Conservation (phyloP, 1,140 invertebrate genomes). For the Caenorhabditis tropicalis region DNA sequence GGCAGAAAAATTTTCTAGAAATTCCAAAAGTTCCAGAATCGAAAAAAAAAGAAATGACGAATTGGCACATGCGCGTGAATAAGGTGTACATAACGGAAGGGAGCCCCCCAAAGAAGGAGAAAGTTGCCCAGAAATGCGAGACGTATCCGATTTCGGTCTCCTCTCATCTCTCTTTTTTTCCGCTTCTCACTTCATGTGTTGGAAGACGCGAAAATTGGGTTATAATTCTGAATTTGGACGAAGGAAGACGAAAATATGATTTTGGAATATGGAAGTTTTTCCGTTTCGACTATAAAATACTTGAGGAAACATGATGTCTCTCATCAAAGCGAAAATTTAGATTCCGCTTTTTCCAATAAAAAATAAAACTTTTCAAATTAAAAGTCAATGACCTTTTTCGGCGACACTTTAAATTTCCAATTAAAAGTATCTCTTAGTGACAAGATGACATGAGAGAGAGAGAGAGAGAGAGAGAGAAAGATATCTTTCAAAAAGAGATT, state of each 20-base stretch:
- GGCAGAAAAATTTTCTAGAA: neutral
- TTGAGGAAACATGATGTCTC: too few species aligned
- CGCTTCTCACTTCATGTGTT: neutral
- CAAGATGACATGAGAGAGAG: too few species aligned
- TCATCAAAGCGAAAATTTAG: too few species aligned
- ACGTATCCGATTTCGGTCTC: neutral
- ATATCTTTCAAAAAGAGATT: neutral
- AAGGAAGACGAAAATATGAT: neutral
- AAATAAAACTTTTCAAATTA: too few species aligned
- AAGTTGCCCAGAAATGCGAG: neutral
- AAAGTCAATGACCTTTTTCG: too few species aligned
- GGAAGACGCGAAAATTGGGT: neutral
- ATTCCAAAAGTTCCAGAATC: neutral
- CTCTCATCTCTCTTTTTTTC: neutral
- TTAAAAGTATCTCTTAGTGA: too few species aligned
- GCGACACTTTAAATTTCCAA: too few species aligned
- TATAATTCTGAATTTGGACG: neutral
- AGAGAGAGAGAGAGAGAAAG: neutral
- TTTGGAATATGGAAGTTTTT: too few species aligned
- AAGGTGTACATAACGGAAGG: neutral
- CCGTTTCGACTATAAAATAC: too few species aligned
- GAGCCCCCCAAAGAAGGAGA: neutral
- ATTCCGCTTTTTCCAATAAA: too few species aligned
- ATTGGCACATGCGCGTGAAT: neutral
- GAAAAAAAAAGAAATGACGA: neutral